Base-by-base conservation (phyloP, 2,113 vertebrate genomes). In the Tenrec ecaudatus region DNA sequence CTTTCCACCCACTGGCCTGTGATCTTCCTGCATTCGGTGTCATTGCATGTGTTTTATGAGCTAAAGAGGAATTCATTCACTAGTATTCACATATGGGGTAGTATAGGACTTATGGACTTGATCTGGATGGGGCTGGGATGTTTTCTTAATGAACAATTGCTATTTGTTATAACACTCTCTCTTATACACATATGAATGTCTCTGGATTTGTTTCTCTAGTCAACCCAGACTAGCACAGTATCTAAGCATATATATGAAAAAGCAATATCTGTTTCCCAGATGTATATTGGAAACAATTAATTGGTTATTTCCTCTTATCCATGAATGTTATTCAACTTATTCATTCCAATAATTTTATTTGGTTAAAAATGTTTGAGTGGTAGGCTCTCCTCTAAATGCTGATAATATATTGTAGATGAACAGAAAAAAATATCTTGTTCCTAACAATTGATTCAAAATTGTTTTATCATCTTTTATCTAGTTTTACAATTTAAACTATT, bases 161-260 rank as follows among this genome's bases (percentile, higher is more conserved):
- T 40, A 3, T 40, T 40, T 40, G 40, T 40, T 40, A 40, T 40
- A 40, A 40, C 3, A 40, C 7, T 40, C 40, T 40, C 40, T 40
- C 40, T 40, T 40, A 40, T 40, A 7, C 7, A 40, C 40, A 40
- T 40, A 40, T 40, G 40, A 7, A 40, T 40, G 40, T 40, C 40
- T 40, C 40, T 40, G 40, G 7, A 40, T 40, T 40, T 40, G 40
- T 40, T 40, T 40, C 7, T 40, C 40, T 40, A 40, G 40, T 40
- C 40, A 40, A 40, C 4, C 40, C 40, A 40, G 40, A 40, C 40
- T 40, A 40, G 7, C 40, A 40, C 40, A 40, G 40, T 40, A 40
- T 40, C 92, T 82, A 73, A 87, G 38, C 27, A 78, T 76, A 53
- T 33, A 73, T 93, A 95, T 86, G 86, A 95, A 90, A 86, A 92